Evolutionary conservation across 2,888 invertebrate genomes (phyloP).

Genomic region (Catocala fraxini): DNA sequence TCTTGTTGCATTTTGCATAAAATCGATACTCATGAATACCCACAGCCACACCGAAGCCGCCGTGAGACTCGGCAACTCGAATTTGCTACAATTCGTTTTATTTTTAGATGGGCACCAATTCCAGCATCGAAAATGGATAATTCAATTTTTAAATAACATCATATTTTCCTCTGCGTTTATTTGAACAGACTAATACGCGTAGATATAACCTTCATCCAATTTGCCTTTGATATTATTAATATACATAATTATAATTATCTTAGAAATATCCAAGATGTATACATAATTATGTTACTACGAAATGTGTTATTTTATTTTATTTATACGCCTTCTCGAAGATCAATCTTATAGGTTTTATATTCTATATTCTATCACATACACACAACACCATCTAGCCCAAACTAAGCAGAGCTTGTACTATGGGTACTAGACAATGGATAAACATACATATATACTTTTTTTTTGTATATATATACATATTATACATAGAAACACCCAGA

Average conservation of each 20-base stretch:
- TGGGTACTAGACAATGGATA: no score
- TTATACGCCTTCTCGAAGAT: no score
- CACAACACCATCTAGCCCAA: no score
- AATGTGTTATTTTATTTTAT: no score
- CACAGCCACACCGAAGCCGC: slow-evolving; percentile 67
- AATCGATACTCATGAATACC: slow-evolving; percentile 87
- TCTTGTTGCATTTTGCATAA: slow-evolving; percentile 88
- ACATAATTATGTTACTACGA: no score
- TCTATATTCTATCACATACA: no score
- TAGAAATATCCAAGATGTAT: background rate
- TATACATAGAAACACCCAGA: no score
- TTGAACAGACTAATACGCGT: background rate
- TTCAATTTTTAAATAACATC: slow-evolving; percentile 60
- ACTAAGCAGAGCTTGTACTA: no score
- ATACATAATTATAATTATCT: background rate
- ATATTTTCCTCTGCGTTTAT: slow-evolving; percentile 30
- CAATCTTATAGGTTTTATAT: no score
- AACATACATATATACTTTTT: no score
- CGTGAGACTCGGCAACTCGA: slow-evolving; percentile 73
- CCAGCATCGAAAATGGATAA: slow-evolving; percentile 59
- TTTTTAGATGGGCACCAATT: slow-evolving; percentile 69
- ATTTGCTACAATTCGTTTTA: slow-evolving; percentile 74
- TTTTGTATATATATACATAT: no score
- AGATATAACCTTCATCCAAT: background rate
- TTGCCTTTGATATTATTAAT: background rate